Evolutionary conservation across 2,888 invertebrate species (phyloP).

Genomic region (Myopa testacea): DNA sequence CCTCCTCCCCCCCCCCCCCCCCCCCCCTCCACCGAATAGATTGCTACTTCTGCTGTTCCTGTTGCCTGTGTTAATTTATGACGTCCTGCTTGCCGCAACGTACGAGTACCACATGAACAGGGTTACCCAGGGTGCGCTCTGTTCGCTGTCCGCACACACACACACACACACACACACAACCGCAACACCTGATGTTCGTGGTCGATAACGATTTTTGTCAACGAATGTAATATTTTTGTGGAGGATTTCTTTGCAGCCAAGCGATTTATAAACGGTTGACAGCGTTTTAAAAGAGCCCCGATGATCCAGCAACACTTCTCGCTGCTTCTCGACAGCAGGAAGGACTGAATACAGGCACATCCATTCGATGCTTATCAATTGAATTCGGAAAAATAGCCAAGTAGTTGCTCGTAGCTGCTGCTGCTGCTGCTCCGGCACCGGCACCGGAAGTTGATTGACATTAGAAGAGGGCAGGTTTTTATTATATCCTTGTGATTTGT

Average conservation of each 20-base stretch:
- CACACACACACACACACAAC: neutral
- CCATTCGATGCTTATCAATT: slow-evolving; percentile 4
- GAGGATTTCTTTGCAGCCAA: neutral
- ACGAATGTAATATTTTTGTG: slow-evolving; percentile 18
- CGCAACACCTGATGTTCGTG: slow-evolving; percentile 61
- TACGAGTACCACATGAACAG: neutral
- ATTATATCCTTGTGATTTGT: neutral
- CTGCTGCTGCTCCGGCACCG: neutral
- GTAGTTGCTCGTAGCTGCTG: neutral
- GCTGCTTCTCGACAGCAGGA: neutral
- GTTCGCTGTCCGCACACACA: neutral
- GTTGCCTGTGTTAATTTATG: slow-evolving; percentile 34
- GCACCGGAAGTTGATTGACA: slow-evolving; percentile 9
- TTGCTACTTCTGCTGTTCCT: neutral
- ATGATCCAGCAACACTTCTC: neutral
- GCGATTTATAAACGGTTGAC: neutral
- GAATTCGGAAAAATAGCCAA: neutral
- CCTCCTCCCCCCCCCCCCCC: neutral
- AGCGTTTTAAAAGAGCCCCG: neutral
- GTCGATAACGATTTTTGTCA: slow-evolving; percentile 62
- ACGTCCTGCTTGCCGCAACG: slow-evolving; percentile 29
- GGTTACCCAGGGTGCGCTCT: neutral
- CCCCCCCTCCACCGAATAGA: neutral
- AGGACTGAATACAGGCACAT: neutral
- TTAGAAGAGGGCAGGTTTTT: slow-evolving; percentile 4